Base-by-base conservation (phyloP, 1,140 invertebrate genomes). In the Acromyrmex charruanus region DNA sequence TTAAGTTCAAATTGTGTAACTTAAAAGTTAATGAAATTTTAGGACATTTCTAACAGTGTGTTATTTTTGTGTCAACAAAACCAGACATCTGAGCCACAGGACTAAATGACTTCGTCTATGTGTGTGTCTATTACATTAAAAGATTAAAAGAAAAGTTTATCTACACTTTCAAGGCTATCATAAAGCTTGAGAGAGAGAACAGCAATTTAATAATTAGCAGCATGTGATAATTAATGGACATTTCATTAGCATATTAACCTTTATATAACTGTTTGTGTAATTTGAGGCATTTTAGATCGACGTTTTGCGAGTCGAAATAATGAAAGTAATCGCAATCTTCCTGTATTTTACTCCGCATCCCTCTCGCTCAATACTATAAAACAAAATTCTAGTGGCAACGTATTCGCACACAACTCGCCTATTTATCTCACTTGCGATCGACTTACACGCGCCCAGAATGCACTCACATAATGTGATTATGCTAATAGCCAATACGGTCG, bases 391-490 rank as follows among this genome's bases (percentile, higher is more conserved):
- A 61, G 21, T 31, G 65, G 51, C 74, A 44, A 51, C 75, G 28
- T 86, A 61, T 86, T 86, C 44, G 77, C 75, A 80, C 51, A 65
- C 61, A 65, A 61, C 28, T 49, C 77, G 44, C 44, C 79, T 71
- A 63, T 82, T 75, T 90, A 91, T 88, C 84, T 82, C 80, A 89
- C 87, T 89, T 88, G 82, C 77, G 66, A 84, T 82, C 89, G 77
- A 82, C 87, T 77, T 87, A 90, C 88, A 85, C 90, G 87, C 85
- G 82, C 74, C 71, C 69, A 89, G 88, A 90, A 79, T 84, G 74
- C 85, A 80, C 85, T 55, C 72, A 66, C 87, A 69, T 87, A 86
- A 92, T 89, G 75, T 87, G 88, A 92, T 93, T 92, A 92, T 93
- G 91, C 89, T 90, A 93, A 92, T 91, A 65, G 61, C 65, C 53